Evolutionary conservation across 2,888 invertebrate genomes (phyloP).

Genomic region (Pantelozetes paolii): DNA sequence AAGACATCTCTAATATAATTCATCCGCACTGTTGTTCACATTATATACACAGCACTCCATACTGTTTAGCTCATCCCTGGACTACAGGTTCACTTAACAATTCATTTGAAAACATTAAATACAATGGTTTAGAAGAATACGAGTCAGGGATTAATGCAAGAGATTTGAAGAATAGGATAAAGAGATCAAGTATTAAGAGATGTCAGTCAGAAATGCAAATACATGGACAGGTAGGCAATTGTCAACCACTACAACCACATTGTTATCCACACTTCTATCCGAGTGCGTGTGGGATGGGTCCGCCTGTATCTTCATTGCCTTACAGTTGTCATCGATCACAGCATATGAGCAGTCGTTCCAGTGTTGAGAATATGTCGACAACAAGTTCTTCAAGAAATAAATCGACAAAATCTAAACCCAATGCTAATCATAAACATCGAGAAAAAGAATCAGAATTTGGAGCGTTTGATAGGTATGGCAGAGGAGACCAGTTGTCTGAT

Average conservation of each 20-base stretch:
- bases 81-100: background rate
- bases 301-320: background rate
- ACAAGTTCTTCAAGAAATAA: background rate
- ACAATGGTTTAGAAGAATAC: background rate
- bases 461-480: background rate
- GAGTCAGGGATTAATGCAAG: background rate
- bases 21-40: background rate
- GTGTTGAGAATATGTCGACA: slow-evolving; percentile 20
- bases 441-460: too few species aligned
- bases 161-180: background rate
- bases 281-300: background rate
- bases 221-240: background rate
- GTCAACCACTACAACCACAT: background rate
- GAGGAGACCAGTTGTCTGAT: slow-evolving; percentile 1
- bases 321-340: background rate
- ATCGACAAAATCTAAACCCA: background rate
- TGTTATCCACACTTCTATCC: background rate
- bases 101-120: slow-evolving; percentile 35
- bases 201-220: slow-evolving; percentile 21
- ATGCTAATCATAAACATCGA: background rate
- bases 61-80: background rate
- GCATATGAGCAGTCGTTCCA: background rate
- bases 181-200: slow-evolving; percentile 10
- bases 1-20: background rate
- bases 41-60: background rate